Evolutionary conservation across 2,113 vertebrate species (phyloP).

Genomic region (Callopanchax toddi): DNA sequence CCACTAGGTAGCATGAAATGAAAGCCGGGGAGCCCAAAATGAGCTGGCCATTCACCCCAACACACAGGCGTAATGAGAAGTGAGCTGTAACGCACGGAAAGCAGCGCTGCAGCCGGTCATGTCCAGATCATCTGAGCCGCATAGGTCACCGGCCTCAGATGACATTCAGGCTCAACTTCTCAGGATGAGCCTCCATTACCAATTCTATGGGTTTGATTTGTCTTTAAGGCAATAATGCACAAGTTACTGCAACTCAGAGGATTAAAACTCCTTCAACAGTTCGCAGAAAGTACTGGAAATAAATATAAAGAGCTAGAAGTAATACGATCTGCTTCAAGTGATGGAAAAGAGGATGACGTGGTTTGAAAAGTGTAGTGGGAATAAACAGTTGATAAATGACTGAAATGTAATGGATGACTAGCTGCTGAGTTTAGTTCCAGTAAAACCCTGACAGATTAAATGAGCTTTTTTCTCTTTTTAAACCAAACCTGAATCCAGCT

Average conservation of each 20-base stretch:
- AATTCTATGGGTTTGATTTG: neutral
- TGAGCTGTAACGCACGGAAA: constrained; percentile 8
- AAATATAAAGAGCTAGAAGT: neutral
- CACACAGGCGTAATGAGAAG: constrained; percentile 5
- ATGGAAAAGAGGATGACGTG: neutral
- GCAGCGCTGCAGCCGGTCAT: neutral
- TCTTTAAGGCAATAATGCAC: neutral
- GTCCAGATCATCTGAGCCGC: constrained; percentile 18
- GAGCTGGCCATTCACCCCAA: constrained; percentile 32
- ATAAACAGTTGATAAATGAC: constrained; percentile 1
- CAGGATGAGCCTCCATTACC: too few relatives aligned
- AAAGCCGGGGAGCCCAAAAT: constrained; percentile 25
- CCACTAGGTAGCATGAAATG: constrained; percentile 43
- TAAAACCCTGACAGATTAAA: too few relatives aligned
- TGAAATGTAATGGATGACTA: constrained; percentile 7
- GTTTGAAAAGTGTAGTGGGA: neutral
- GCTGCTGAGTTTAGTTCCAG: too few relatives aligned
- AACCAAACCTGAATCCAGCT: neutral
- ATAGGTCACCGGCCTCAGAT: constrained; percentile 16
- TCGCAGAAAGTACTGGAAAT: neutral
- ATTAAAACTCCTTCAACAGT: neutral
- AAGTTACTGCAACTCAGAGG: neutral
- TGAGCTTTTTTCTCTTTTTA: too few relatives aligned
- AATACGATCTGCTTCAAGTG: neutral
- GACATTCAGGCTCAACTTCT: too few relatives aligned